Conservation (phyloP, 2,113 vertebrate species). For the Xiphias gladius region DNA sequence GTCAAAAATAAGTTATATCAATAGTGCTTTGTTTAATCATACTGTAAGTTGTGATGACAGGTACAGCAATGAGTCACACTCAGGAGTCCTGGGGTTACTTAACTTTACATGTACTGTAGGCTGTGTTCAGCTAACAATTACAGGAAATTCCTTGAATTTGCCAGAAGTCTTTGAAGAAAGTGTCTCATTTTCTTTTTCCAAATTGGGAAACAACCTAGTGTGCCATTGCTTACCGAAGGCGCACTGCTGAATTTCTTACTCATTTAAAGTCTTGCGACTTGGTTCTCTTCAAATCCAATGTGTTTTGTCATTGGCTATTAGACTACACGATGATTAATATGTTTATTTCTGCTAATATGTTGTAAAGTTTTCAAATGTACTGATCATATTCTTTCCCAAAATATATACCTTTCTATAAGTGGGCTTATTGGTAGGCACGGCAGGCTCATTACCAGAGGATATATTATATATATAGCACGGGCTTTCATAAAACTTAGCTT, state of each 20-base stretch:
- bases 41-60: slow-evolving; percentile 1
- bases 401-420: background rate
- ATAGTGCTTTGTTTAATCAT: background rate
- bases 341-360: no score
- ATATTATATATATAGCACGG: no score
- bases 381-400: background rate
- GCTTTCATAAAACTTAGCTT: no score
- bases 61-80: background rate
- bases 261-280: no score
- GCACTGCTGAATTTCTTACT: no score
- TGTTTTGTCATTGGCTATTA: no score
- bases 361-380: background rate
- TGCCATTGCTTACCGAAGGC: background rate
- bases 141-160: background rate
- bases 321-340: no score
- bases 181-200: background rate
- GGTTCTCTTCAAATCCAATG: no score
- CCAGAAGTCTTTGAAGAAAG: background rate
- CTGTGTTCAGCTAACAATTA: background rate
- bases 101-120: background rate
- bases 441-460: background rate
- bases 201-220: background rate
- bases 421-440: no score
- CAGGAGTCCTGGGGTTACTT: background rate
- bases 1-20: background rate